Evolutionary conservation across 1,140 invertebrate genomes (phyloP), one percentile per base, ranked within the genome.

Genomic region (Phymastichus coffea): DNA sequence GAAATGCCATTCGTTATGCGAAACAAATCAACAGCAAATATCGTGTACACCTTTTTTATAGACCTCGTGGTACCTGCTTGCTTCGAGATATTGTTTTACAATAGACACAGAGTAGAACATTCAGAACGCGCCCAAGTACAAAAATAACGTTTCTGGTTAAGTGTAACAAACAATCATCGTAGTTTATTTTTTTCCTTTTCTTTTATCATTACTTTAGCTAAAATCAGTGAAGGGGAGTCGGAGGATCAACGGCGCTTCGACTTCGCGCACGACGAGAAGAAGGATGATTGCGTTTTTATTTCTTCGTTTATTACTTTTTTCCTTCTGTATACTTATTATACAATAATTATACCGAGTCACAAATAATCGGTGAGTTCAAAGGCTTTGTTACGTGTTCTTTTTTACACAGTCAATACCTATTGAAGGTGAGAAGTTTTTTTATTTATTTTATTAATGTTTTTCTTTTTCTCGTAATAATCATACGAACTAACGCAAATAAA

Each of bases 141-240:
- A 60, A 60, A 60, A 60, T 60, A 60, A 60, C 43, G 6, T 60
- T n/a, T 60, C 37, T 54, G 30, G 57, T 49, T 49, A 9, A 40
- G n/a, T 14, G 37, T 40, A 10, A n/a, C n/a, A 40, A 40, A 40
- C 15, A 40, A 40, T 40, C 37, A 15, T 10, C 4, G 37, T 14
- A 15, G 15, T 14, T 6, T 9, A 10, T 40, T 40, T n/a, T 63
- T 33, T 62, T 55, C n/a, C n/a, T 51, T 63, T 63, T 57, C 55
- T 46, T 55, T 52, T 57, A 49, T 63, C 20, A 33, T 43, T 23
- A 38, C 14, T 57, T 51, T 33, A 53, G 52, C 49, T 33, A 63
- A 51, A 54, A 41, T 28, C 22, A 51, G 26, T 38, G 44, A 12
- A 12, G n/a, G n/a, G n/a, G n/a, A n/a, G n/a, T n/a, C n/a, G n/a